Percentiles rank a stretch among this genome's conserved stretches.
Conservation (phyloP, 2,797 vertebrate genomes). For the Tolypeutes matacus region DNA sequence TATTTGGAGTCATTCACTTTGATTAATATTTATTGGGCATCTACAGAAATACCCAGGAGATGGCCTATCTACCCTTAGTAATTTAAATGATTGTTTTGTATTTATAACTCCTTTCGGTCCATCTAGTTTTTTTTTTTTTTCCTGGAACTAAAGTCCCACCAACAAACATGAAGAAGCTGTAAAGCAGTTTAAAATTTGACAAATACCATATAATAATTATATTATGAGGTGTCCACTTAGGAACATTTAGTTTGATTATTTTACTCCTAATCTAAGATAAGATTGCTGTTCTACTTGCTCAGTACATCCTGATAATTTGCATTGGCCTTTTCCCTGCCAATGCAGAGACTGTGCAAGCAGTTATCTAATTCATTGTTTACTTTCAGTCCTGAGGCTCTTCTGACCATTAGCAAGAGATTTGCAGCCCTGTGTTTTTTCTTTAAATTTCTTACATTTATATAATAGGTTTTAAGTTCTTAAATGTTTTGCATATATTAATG, state of each 20-base stretch:
- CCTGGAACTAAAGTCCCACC: slow-evolving; percentile 62
- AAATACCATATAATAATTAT: slow-evolving; percentile 63
- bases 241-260: slow-evolving; percentile 67
- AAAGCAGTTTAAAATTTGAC: slow-evolving; percentile 71
- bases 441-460: slow-evolving; percentile 48
- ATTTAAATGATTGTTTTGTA: slow-evolving; percentile 28
- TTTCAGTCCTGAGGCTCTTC: neutral
- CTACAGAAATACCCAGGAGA: slow-evolving; percentile 57
- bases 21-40: slow-evolving; percentile 43
- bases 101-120: neutral
- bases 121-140: slow-evolving; percentile 37
- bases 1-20: neutral
- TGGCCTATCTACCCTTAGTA: slow-evolving; percentile 17
- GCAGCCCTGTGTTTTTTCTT: neutral
- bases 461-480: slow-evolving; percentile 25
- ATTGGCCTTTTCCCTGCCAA: neutral
- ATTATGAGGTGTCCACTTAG: slow-evolving; percentile 69
- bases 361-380: neutral
- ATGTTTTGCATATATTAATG: slow-evolving; percentile 44
- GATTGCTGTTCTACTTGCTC: neutral
- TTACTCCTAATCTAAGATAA: slow-evolving; percentile 57
- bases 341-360: neutral
- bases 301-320: slow-evolving; percentile 26
- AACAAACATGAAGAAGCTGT: slow-evolving; percentile 68
- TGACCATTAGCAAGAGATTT: slow-evolving; percentile 29